Base-by-base conservation (phyloP, 2,888 invertebrate genomes). In the Cheilosia urbana region DNA sequence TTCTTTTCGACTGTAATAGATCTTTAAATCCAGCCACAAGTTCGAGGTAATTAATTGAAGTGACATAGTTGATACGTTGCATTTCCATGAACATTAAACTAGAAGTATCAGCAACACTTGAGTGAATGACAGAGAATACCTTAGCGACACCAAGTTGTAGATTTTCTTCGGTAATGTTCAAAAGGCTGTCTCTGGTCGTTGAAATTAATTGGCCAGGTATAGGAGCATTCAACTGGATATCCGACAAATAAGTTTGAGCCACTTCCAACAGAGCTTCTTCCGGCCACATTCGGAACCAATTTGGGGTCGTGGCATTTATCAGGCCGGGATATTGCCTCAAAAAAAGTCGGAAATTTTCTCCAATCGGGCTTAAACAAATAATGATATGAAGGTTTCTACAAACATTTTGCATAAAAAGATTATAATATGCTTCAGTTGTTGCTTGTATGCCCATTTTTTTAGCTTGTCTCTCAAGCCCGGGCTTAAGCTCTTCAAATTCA, bases 211-310 rank as follows among this genome's bases (percentile, higher is more conserved):
- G 93, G 19, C 95, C 95, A 24, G 95, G 95, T 81, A 96, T 95
- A 4, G 95, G 95, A 65, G 94, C 94, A 45, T 95, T 93, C 79
- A 97, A 93, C 89, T 95, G 94, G 37, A 97, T 95, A 57, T 95
- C 95, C 30, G 93, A 93, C 47, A 98, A 93, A 91, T 96, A 97
- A 92, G 96, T 96, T 90, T 96, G 95, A 13, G 97, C 97, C 9
- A 98, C 97, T 93, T 97, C 97, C n/a, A 98, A 93, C 72, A 98
- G 93, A 42, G 98, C 97, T 90, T 97, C 96, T 80, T 95, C 94
- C 0, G 98, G 97, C 98, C 98, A 98, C 89, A 96, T 96, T 89
- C 95, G 94, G 93, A 97, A 97, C 97, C 97, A 98, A 92, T 98
- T 97, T 24, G 97, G 97, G 0, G 97, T 97, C 0, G 97, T 96